Evolutionary conservation across 2,797 vertebrate genomes (phyloP).

Genomic region (Acanthurus lineatus): DNA sequence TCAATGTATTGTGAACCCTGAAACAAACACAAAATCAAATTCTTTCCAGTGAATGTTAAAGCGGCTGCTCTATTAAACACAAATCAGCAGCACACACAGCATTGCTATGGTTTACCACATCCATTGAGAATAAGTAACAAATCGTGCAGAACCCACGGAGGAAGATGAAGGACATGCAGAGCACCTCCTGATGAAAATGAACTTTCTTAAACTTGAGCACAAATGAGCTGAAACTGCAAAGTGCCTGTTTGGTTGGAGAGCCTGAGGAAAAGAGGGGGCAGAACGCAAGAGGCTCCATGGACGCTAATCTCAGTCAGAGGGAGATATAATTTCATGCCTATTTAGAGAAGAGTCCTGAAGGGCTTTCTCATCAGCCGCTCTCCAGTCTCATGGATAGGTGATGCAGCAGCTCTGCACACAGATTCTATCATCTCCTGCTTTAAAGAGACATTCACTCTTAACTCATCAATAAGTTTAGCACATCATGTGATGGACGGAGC

Average conservation of each 20-base stretch:
- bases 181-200: slow-evolving; percentile 82
- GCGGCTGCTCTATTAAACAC: slow-evolving; percentile 29
- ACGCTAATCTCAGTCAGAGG: slow-evolving; percentile 87
- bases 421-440: slow-evolving; percentile 79
- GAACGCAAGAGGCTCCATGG: slow-evolving; percentile 76
- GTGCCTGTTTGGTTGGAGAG: slow-evolving; percentile 83
- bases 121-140: slow-evolving; percentile 68
- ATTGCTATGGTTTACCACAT: slow-evolving; percentile 55
- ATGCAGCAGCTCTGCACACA: slow-evolving; percentile 82
- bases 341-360: slow-evolving; percentile 88
- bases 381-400: slow-evolving; percentile 85
- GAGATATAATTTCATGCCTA: slow-evolving; percentile 91
- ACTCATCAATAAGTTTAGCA: slow-evolving; percentile 59
- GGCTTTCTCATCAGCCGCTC: slow-evolving; percentile 85
- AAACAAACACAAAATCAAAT: slow-evolving; percentile 28
- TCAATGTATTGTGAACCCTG: slow-evolving; percentile 3
- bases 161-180: slow-evolving; percentile 64
- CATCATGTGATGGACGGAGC: slow-evolving; percentile 37
- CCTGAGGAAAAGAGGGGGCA: slow-evolving; percentile 83
- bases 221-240: slow-evolving; percentile 88
- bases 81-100: slow-evolving; percentile 43
- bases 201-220: slow-evolving; percentile 86
- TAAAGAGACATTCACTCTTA: slow-evolving; percentile 80
- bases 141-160: slow-evolving; percentile 69
- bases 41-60: slow-evolving; percentile 38